Conservation (phyloP, 2,888 invertebrate genomes). For the Tridacna crocea region DNA sequence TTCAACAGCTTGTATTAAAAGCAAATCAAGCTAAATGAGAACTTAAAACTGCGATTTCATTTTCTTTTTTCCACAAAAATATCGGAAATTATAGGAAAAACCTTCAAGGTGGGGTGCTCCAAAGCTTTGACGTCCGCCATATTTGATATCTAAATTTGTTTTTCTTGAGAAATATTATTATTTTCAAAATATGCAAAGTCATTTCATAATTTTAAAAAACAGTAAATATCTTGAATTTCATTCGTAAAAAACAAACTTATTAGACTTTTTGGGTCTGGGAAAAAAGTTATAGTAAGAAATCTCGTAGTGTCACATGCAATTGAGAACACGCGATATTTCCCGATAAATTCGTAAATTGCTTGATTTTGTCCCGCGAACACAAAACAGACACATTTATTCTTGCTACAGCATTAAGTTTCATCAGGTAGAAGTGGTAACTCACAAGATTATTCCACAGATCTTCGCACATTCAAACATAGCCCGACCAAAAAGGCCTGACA, state of each 20-base stretch:
- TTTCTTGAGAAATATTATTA: neutral
- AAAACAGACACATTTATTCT: neutral
- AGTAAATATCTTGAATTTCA: neutral
- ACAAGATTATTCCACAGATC: no score
- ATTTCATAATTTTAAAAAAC: neutral
- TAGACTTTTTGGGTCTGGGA: no score
- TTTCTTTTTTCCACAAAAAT: no score
- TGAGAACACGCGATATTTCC: conserved; percentile 54
- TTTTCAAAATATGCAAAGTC: neutral
- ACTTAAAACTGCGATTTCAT: no score
- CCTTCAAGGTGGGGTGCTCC: conserved; percentile 98
- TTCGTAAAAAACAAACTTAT: neutral
- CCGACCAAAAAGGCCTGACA: neutral
- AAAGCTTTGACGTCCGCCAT: conserved; percentile 97
- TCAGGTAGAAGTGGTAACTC: neutral
- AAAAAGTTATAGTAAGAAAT: conserved; percentile 17
- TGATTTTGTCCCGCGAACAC: conserved; percentile 3
- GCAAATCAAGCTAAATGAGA: no score
- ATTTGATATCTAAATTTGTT: conserved; percentile 29
- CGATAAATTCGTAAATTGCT: conserved; percentile 30
- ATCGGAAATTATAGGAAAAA: conserved; percentile 77
- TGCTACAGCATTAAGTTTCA: neutral
- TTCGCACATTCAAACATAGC: no score
- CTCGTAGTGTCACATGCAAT: conserved; percentile 20
- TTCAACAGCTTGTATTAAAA: no score